These are phyloP conservation scores for Aurelia aurita DNA, from an alignment of 30 jellyfish, hydroid and myxozoan species.

Conservation along the genomic window DNA sequence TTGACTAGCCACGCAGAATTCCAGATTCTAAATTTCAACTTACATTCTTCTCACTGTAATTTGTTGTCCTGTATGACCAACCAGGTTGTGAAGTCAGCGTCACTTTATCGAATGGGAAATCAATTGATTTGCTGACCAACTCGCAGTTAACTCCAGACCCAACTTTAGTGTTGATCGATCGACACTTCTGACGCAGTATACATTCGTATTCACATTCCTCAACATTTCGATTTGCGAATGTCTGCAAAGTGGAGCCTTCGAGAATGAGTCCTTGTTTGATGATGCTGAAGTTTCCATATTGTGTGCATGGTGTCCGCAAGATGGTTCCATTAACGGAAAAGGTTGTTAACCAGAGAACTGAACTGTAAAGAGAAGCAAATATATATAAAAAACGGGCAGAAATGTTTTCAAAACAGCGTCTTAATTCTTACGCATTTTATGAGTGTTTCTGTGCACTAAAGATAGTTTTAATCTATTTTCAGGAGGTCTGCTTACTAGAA, in stretches of 20 bases:
- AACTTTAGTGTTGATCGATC: conserved; percentile 9
- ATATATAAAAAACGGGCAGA: too few species aligned
- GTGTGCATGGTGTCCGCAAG: conserved; percentile 29
- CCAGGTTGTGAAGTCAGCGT: not conserved
- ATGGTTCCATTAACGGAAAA: not conserved
- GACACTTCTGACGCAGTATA: conserved; percentile 1
- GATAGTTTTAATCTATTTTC: too few species aligned
- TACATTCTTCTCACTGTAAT: conserved; percentile 4
- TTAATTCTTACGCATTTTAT: too few species aligned
- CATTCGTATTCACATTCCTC: conserved; percentile 33
- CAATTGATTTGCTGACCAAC: conserved; percentile 29
- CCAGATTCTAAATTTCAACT: not conserved
- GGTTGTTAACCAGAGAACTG: too few species aligned
- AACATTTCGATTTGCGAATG: not conserved
- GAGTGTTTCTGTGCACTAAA: too few species aligned
- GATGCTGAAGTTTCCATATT: conserved; percentile 49
- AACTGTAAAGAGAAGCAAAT: too few species aligned
- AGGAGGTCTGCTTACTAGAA: too few species aligned
- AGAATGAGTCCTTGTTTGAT: not conserved
- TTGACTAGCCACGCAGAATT: too few species aligned
- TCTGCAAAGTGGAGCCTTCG: conserved; percentile 1
- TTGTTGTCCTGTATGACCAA: conserved; percentile 37
- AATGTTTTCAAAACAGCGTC: too few species aligned
- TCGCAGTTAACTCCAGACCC: conserved; percentile 19
- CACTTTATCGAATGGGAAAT: conserved; percentile 3